Evolutionary conservation across 2,113 vertebrate genomes (phyloP), one percentile per base, ranked within the genome.

Genomic region (Ahaetulla prasina): DNA sequence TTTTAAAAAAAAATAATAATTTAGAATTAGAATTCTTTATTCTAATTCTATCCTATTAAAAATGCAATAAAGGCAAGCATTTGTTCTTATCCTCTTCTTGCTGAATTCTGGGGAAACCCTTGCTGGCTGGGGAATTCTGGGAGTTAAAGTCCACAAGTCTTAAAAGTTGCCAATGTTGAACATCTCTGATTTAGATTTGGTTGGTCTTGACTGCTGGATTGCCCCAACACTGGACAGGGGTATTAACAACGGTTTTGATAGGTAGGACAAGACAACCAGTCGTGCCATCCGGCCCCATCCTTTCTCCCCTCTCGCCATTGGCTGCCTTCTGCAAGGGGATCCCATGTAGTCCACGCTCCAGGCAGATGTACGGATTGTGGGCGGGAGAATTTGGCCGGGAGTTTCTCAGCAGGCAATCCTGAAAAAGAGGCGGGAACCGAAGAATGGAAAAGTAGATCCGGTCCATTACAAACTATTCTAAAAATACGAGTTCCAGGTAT

Each of bases 341-440:
- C 22, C 80, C 43, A 8, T 0, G 3, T 14, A 8, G 50, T 25
- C 3, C 0, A 4, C 9, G 0, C 47, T n/a, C 25, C 27, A 18
- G 53, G 22, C 53, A 60, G 30, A 22, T 0, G 1, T 1, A 63
- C 11, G 2, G 35, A 11, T 23, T 6, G 18, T 11, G 30, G 39
- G 7, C 11, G 23, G 5, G 5, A 22, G 52, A 47, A 47, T 45
- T 68, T 47, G 43, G 39, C 6, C 8, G 39, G 20, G 20, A 10
- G 4, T 49, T 27, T 16, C 0, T 11, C 49, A 54, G 57, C 8
- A 12, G 16, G 85, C 8, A 43, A 35, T 6, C 2, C 80, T 47
- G 22, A 20, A 47, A 2, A 1, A 18, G 12, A 25, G 10, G 10
- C 0, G 16, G 12, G 23, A n/a, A 52, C 47, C 3, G 30, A 27